phyloP scores from a whole-genome alignment of 2,113 vertebrate genomes.

The Cyphomyrus discorhynchus region DNA sequence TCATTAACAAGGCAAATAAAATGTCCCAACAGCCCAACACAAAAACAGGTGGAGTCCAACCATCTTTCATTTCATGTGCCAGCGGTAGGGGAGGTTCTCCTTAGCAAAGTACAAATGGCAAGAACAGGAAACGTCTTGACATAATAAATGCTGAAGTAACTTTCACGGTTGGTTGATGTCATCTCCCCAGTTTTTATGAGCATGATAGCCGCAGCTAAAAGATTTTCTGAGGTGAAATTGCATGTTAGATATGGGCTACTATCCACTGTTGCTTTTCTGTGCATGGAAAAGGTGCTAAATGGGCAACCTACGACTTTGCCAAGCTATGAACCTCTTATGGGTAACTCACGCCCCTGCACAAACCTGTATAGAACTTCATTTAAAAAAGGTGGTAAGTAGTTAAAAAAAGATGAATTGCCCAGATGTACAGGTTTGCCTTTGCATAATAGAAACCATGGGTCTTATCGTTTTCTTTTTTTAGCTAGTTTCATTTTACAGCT shows the following conservation, averaged over 20 bases:
- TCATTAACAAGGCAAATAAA: slow-evolving; percentile 12
- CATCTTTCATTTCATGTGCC: background rate
- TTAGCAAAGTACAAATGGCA: background rate
- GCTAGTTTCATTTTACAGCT: background rate
- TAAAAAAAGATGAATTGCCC: background rate
- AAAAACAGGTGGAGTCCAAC: background rate
- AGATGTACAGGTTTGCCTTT: background rate
- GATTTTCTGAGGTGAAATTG: background rate
- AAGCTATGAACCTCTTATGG: background rate
- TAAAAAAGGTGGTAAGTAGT: background rate
- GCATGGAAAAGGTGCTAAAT: background rate
- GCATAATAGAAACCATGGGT: background rate
- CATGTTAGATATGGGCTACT: background rate
- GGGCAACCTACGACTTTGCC: background rate
- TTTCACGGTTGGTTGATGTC: background rate
- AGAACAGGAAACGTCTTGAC: background rate
- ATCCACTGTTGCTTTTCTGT: background rate
- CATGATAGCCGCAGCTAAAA: background rate
- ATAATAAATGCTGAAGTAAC: background rate
- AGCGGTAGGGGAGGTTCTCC: background rate
- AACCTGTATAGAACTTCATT: background rate
- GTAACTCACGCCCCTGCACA: background rate
- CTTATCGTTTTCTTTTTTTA: background rate
- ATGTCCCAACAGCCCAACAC: background rate
- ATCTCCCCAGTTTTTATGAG: background rate